These are phyloP conservation scores for Tenthredo distinguenda DNA, from an alignment of 2,888 invertebrate genomes.

Conservation along the genomic window DNA sequence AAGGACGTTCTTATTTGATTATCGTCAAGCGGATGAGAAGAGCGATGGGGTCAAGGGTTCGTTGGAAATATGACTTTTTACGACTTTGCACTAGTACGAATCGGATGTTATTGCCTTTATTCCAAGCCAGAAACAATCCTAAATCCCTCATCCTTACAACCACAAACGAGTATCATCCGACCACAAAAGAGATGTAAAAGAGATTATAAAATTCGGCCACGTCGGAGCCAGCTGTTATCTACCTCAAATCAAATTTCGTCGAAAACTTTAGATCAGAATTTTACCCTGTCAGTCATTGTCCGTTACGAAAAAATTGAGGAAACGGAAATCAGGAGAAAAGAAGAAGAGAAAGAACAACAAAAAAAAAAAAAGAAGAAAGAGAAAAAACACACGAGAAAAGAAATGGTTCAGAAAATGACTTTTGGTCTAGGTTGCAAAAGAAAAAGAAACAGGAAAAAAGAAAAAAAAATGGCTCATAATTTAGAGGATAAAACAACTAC, in stretches of 20 bases:
- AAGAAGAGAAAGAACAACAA: background rate
- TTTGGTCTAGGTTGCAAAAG: background rate
- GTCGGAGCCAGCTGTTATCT: background rate
- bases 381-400: background rate
- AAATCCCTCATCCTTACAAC: background rate
- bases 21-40: constrained; percentile 3
- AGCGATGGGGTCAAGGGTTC: constrained; percentile 32
- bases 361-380: background rate
- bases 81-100: constrained; percentile 21
- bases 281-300: background rate
- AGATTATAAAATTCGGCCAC: constrained; percentile 5
- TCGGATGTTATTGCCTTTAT: constrained; percentile 20
- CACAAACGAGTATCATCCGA: constrained; percentile 14
- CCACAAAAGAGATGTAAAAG: constrained; percentile 16
- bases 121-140: background rate
- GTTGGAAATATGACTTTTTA: constrained; percentile 10
- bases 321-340: background rate
- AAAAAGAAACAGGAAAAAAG: too few species aligned
- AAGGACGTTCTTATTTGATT: constrained; percentile 39
- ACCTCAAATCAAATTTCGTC: constrained; percentile 6
- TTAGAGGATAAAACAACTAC: background rate
- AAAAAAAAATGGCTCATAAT: constrained; percentile 23
- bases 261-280: background rate
- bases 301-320: background rate
- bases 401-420: background rate